Evolutionary conservation across 2,888 invertebrate genomes (phyloP).

Genomic region (Zhuqinia jingwanae): DNA sequence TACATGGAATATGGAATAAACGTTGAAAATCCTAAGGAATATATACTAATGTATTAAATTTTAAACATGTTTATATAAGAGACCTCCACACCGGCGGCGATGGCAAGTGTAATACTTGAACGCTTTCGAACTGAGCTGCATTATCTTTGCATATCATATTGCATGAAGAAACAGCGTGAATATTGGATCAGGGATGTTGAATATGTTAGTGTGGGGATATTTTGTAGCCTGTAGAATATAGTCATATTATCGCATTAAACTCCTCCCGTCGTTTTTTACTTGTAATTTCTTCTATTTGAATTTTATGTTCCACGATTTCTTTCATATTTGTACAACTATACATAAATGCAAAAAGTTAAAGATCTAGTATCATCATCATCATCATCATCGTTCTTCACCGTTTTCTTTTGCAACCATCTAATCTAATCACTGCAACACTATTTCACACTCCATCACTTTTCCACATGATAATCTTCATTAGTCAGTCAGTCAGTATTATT

Average conservation of each 20-base stretch:
- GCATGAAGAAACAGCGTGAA: constrained; percentile 38
- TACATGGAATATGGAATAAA: background rate
- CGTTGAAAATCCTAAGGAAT: background rate
- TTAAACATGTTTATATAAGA: constrained; percentile 40
- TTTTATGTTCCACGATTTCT: constrained; percentile 25
- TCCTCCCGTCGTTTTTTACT: constrained; percentile 44
- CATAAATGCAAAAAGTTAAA: background rate
- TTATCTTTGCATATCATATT: constrained; percentile 36
- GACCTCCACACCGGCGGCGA: constrained; percentile 26
- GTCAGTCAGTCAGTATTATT: constrained; percentile 16
- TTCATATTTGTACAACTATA: constrained; percentile 20
- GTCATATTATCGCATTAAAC: constrained; percentile 38
- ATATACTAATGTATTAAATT: background rate
- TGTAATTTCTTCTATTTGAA: constrained; percentile 30
- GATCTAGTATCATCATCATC: background rate
- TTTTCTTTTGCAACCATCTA: constrained; percentile 45
- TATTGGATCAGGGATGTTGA: constrained; percentile 35
- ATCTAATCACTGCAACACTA: constrained; percentile 65
- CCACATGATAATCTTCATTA: constrained; percentile 63
- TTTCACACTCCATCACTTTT: constrained; percentile 70
- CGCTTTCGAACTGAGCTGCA: constrained; percentile 34
- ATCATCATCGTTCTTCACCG: background rate
- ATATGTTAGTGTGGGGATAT: background rate
- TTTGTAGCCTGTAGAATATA: no score
- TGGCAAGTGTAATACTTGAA: constrained; percentile 33